Evolutionary conservation across 1,140 invertebrate genomes (phyloP), one percentile per base, ranked within the genome.

Genomic region (Varroa destructor): DNA sequence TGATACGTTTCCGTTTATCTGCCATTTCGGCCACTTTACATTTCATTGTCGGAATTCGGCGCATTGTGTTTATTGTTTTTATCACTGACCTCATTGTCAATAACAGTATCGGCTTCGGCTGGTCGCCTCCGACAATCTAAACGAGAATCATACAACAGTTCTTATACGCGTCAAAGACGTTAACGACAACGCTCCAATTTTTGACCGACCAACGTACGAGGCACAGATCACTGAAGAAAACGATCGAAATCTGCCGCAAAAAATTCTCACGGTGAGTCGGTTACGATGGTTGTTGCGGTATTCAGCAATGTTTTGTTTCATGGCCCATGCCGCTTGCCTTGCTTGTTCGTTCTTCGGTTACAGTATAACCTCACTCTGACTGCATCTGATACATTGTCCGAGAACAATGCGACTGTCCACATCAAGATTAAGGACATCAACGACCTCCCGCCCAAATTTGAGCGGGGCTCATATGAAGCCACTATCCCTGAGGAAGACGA

Each of bases 221-320:
- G 93, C 91, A 6, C 91, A 93, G 81, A 95, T 95, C 80, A 94
- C 90, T 3, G 91, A 94, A 80, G 92, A 94, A 81, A 91, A 94
- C 79, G 91, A 94, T 83, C 84, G 91, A 75, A 93, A 91, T 81
- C 84, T 95, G 76, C 92, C 92, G 71, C 94, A 94, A 82, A 86
- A 89, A 74, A 89, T 95, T 72, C 83, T 95, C 74, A 88, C 91
- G 90, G 92, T 91, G 85, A 77, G 72, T 56, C 56, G 74, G 71
- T 51, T 8, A 51, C 46, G 8, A 51, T 51, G 4, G 4, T 51
- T 8, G 46, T 51, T 5, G 46, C 8, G 4, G 46, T 5, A 0
- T 51, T 56, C 51, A 6, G 46, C 55, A 36, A 74, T 55, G 37
- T 6, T 54, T 67, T 42, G 40, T 14, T 55, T 43, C 58, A 46